Conservation (phyloP, 2,113 vertebrate genomes). For the Aptenodytes patagonicus region DNA sequence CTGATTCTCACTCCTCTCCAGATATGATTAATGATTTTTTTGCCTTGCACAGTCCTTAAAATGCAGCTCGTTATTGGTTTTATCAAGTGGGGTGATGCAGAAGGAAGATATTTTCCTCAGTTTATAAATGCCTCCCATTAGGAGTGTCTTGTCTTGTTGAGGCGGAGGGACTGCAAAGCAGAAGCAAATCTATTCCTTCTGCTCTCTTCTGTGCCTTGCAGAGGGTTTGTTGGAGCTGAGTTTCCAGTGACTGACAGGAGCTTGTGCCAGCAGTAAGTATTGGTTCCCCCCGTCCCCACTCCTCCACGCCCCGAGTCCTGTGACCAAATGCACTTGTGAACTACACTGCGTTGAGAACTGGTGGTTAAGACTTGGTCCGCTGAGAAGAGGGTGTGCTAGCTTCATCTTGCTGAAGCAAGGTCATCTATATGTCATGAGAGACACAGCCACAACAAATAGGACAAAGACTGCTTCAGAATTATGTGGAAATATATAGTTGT, state of each 20-base stretch:
- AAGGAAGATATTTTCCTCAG: background rate
- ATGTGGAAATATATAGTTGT: background rate
- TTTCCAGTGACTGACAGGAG: background rate
- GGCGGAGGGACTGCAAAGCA: background rate
- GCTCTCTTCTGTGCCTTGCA: background rate
- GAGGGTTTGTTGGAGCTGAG: background rate
- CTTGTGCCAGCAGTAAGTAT: background rate
- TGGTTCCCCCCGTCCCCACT: background rate
- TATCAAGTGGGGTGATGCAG: background rate
- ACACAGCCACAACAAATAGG: background rate
- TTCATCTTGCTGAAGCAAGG: background rate
- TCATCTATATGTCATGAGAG: background rate
- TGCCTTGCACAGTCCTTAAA: background rate
- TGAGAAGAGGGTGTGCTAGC: background rate
- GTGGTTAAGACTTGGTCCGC: background rate
- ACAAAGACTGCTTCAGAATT: constrained; percentile 1
- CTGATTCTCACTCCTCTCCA: background rate
- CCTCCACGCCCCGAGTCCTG: fast-evolving
- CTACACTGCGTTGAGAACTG: background rate
- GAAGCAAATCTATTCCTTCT: background rate
- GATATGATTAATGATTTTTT: background rate
- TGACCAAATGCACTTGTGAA: background rate
- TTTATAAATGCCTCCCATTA: background rate
- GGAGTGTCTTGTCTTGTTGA: background rate
- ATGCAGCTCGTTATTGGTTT: background rate